phyloP scores from a whole-genome alignment of 2,113 vertebrate genomes.

The Corapipo altera region DNA sequence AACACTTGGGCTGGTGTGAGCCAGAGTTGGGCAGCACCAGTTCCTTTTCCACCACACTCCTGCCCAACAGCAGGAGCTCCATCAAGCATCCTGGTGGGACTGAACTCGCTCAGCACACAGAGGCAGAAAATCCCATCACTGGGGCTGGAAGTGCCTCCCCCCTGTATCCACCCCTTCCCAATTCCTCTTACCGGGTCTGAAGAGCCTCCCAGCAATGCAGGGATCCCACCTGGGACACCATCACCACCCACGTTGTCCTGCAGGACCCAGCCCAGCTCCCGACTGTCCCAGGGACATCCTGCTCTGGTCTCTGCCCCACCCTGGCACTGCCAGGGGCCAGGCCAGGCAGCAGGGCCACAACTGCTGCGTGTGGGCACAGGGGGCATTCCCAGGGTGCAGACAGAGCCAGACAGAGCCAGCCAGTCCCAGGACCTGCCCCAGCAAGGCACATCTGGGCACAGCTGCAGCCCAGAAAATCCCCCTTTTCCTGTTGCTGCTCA shows the following conservation, averaged over 20 bases:
- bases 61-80: neutral
- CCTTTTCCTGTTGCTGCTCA: too few species aligned
- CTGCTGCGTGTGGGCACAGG: neutral
- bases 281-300: neutral
- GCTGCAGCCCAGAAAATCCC: neutral
- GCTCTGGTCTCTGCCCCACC: neutral
- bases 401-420: neutral
- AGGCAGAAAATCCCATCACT: rapidly evolving
- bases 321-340: neutral
- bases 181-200: rapidly evolving
- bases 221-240: too few species aligned
- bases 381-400: neutral
- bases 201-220: too few species aligned
- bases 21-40: neutral
- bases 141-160: too few species aligned
- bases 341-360: neutral
- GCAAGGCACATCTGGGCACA: neutral
- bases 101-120: neutral
- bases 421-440: neutral
- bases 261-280: neutral
- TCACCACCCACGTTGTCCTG: neutral
- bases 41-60: neutral
- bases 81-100: rapidly evolving
- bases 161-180: neutral
- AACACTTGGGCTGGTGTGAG: neutral